Conservation (phyloP, 2,888 invertebrate species). For the Epistrophella euchroma region DNA sequence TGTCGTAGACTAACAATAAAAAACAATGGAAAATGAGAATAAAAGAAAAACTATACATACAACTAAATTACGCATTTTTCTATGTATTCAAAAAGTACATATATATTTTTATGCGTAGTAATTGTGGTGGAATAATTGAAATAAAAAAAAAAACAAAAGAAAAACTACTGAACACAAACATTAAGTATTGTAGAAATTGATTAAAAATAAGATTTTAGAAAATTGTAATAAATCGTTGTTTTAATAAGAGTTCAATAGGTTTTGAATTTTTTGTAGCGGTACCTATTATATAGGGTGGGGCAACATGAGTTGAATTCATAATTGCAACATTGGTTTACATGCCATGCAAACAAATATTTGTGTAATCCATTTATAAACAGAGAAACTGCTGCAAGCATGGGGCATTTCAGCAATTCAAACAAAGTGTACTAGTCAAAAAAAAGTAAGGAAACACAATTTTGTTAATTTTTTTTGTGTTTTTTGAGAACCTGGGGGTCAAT, state of each 20-base stretch:
- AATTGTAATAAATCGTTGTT: conserved; percentile 73
- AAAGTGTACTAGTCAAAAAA: no score
- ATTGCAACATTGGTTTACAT: no score
- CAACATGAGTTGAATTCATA: no score
- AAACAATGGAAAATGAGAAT: conserved; percentile 60
- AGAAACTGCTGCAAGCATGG: no score
- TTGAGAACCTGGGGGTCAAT: no score
- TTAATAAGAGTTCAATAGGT: conserved; percentile 8
- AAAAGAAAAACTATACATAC: conserved; percentile 72
- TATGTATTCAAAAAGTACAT: conserved; percentile 57
- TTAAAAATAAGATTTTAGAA: conserved; percentile 77
- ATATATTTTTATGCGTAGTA: conserved; percentile 56
- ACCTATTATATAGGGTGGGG: no score
- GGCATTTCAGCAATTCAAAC: no score
- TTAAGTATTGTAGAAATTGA: conserved; percentile 77
- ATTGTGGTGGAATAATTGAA: conserved; percentile 39
- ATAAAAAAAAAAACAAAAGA: conserved; percentile 24
- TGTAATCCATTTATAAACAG: no score
- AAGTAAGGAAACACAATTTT: no score
- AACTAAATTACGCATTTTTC: conserved; percentile 53
- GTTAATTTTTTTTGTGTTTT: no score
- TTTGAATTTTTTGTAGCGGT: no score
- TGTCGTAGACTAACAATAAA: conserved; percentile 70
- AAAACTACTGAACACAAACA: conserved; percentile 57
- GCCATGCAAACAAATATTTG: no score